Evolutionary conservation across 1,140 invertebrate genomes (phyloP).

Genomic region (Bombus superbus): DNA sequence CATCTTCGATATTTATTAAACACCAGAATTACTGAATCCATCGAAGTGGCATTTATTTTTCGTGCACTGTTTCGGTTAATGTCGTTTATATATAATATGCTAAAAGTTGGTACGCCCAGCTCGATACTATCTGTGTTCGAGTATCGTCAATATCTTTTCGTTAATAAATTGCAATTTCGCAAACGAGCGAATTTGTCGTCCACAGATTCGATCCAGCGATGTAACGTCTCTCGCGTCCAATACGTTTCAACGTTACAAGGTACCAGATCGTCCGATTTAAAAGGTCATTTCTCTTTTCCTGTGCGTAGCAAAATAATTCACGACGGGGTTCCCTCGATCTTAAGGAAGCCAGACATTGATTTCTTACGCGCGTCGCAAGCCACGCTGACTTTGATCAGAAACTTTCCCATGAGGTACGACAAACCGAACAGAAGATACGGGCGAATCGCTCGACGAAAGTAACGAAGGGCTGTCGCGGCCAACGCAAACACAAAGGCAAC

Average conservation of each 20-base stretch:
- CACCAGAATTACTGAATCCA: too few species aligned
- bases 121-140: neutral
- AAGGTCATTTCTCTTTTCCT: neutral
- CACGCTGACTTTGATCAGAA: constrained; percentile 55
- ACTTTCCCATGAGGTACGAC: constrained; percentile 43
- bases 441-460: constrained; percentile 51
- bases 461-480: constrained; percentile 52
- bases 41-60: too few species aligned
- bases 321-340: neutral
- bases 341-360: constrained; percentile 13
- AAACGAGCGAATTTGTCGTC: neutral
- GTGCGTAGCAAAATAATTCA: neutral
- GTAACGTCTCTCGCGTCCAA: too few species aligned
- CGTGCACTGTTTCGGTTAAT: too few species aligned
- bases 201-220: too few species aligned
- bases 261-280: neutral
- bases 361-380: constrained; percentile 56
- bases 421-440: constrained; percentile 20
- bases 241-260: too few species aligned
- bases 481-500: constrained; percentile 59
- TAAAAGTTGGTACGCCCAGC: too few species aligned
- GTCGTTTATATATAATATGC: too few species aligned
- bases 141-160: neutral
- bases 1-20: too few species aligned
- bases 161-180: neutral